Evolutionary conservation across 2,113 vertebrate species (phyloP).

Genomic region (Stegostoma tigrinum): DNA sequence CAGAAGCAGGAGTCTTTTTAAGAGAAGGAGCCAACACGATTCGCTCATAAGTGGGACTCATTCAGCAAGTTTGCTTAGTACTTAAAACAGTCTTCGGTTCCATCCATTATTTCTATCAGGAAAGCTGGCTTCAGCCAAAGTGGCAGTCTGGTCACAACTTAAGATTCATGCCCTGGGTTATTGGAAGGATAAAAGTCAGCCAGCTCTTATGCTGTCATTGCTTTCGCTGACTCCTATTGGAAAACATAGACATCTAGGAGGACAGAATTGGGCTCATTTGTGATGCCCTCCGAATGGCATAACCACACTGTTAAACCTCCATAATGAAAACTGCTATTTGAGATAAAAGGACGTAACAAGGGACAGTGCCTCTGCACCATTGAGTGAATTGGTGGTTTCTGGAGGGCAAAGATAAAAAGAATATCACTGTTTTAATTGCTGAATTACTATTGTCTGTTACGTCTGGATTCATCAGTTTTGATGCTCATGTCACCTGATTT

Average conservation of each 20-base stretch:
- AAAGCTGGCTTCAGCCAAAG: not conserved
- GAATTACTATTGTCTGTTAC: not conserved
- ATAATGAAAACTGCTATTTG: not conserved
- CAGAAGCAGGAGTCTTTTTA: not conserved
- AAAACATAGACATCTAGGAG: not conserved
- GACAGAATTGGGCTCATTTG: not conserved
- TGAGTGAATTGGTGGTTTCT: not conserved
- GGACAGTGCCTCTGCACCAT: not conserved
- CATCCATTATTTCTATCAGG: not conserved
- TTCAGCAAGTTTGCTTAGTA: not conserved
- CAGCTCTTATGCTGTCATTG: not conserved
- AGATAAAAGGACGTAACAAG: not conserved
- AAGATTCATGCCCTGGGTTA: not conserved
- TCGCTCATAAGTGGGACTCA: not conserved
- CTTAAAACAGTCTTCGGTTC: not conserved
- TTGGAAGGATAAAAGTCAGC: not conserved
- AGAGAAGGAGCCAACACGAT: not conserved
- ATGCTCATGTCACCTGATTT: slow-evolving; percentile 35
- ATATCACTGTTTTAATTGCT: not conserved
- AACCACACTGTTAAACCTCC: not conserved
- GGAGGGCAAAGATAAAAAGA: not conserved
- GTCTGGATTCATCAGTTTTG: not conserved
- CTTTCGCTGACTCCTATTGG: not conserved
- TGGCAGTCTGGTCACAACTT: not conserved
- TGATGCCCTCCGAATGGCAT: not conserved